Conservation (phyloP, 1,140 invertebrate species). For the Formica exsecta region DNA sequence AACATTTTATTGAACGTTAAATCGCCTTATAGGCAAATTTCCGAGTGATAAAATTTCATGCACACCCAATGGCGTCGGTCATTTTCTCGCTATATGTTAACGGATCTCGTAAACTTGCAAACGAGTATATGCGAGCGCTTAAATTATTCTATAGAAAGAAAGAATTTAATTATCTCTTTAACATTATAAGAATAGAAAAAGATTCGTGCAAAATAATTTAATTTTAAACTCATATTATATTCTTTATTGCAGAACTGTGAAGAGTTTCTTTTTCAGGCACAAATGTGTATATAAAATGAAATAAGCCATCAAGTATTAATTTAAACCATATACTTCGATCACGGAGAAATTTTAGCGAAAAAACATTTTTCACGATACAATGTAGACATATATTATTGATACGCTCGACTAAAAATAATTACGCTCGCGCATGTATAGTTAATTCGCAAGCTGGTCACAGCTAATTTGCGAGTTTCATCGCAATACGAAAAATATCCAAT, state of each 20-base stretch:
- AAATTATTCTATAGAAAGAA: constrained; percentile 42
- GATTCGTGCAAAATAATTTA: background rate
- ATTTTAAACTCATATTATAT: background rate
- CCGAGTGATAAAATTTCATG: constrained; percentile 30
- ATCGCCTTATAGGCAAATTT: constrained; percentile 37
- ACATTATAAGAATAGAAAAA: background rate
- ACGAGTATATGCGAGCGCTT: background rate
- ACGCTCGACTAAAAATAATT: background rate
- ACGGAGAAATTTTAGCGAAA: background rate
- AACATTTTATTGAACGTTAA: constrained; percentile 47
- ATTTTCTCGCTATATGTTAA: constrained; percentile 12
- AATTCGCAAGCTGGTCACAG: constrained; percentile 9
- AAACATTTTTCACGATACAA: background rate
- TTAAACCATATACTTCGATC: background rate
- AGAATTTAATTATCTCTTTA: constrained; percentile 11
- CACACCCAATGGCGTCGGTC: background rate
- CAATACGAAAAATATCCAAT: constrained; percentile 52
- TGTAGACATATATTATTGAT: background rate
- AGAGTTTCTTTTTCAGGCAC: background rate
- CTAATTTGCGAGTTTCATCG: constrained; percentile 32
- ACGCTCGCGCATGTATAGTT: background rate
- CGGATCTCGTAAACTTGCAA: constrained; percentile 32
- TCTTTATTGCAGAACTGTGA: background rate
- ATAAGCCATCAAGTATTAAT: background rate
- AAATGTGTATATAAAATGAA: background rate